phyloP scores from a whole-genome alignment of 2,113 vertebrate species.

The Calyptommatus sinebrachiatus region DNA sequence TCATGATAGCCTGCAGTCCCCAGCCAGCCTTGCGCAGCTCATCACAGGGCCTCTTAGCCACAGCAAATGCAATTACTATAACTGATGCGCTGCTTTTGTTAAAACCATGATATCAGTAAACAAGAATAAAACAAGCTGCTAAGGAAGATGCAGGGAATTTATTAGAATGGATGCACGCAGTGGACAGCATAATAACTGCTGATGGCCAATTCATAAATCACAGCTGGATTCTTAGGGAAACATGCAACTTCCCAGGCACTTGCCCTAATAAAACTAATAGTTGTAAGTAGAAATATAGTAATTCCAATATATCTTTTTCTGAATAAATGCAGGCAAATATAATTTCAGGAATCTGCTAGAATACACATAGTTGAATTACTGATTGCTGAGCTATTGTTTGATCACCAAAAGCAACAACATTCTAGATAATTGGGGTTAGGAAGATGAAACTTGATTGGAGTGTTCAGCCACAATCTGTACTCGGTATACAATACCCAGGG shows the following conservation, averaged over 20 bases:
- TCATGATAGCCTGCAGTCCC: constrained; percentile 45
- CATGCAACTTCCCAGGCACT: constrained; percentile 33
- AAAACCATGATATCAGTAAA: constrained; percentile 58
- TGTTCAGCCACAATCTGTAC: neutral
- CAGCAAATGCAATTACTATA: constrained; percentile 39
- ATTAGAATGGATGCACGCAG: constrained; percentile 49
- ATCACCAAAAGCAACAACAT: neutral
- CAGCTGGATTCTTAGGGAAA: constrained; percentile 54
- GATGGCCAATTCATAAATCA: constrained; percentile 63
- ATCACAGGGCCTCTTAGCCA: constrained; percentile 41
- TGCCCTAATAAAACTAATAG: constrained; percentile 52
- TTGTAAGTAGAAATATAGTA: constrained; percentile 38
- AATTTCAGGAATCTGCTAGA: constrained; percentile 9
- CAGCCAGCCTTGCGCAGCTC: constrained; percentile 22
- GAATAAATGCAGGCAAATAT: neutral
- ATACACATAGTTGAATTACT: neutral
- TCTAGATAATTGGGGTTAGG: neutral
- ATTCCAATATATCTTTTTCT: constrained; percentile 27
- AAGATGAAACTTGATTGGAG: neutral
- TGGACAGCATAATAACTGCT: constrained; percentile 55
- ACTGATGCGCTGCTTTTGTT: constrained; percentile 57
- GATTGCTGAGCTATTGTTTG: neutral
- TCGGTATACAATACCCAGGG: neutral
- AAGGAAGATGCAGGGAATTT: constrained; percentile 50
- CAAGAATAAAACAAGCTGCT: constrained; percentile 46